These are phyloP conservation scores for Tenthredo livida DNA, from an alignment of 2,888 invertebrate genomes.

Conservation along the genomic window DNA sequence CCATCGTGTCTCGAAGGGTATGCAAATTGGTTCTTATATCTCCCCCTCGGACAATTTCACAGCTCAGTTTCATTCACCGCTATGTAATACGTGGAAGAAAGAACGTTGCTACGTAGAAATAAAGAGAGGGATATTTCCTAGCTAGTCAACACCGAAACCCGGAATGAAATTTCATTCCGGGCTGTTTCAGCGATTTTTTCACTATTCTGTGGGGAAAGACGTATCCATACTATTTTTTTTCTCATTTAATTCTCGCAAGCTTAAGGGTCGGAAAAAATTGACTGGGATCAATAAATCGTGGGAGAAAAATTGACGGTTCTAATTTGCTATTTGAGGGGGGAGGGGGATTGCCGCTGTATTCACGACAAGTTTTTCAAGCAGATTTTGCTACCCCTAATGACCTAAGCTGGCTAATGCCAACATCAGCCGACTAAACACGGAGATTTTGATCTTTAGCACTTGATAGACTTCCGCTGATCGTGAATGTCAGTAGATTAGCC, in stretches of 20 bases:
- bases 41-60: not conserved
- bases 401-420: slow-evolving; percentile 16
- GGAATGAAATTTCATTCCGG: not conserved
- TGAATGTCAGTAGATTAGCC: slow-evolving; percentile 28
- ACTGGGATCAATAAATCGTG: not conserved
- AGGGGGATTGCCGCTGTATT: not conserved
- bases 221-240: not conserved
- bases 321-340: not conserved
- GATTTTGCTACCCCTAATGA: not conserved
- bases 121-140: not conserved
- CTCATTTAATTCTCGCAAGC: not conserved
- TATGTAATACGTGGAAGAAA: not conserved
- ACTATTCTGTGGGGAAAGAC: not conserved
- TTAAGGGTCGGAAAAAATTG: not conserved
- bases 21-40: slow-evolving; percentile 36
- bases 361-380: not conserved
- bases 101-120: not conserved
- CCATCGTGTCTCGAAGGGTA: not conserved
- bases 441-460: slow-evolving; percentile 34
- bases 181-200: not conserved
- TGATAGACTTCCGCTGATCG: slow-evolving; percentile 19
- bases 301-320: not conserved
- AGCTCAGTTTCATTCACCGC: slow-evolving; percentile 14
- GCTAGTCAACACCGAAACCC: not conserved
- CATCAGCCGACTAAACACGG: slow-evolving; percentile 33